Evolutionary conservation across 2,888 invertebrate genomes (phyloP).

Genomic region (Eupithecia subfuscata): DNA sequence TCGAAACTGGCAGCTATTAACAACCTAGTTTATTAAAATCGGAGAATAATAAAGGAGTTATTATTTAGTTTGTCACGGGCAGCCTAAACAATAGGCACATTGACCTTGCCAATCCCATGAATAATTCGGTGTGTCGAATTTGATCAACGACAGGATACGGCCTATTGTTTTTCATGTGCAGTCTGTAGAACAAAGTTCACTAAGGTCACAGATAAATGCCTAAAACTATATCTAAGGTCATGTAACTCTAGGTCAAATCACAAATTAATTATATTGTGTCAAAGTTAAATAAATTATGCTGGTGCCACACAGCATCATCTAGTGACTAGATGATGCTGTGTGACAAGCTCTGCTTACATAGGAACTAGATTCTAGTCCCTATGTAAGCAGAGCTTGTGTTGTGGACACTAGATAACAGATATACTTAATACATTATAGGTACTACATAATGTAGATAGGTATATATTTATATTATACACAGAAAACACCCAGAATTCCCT

Average conservation of each 20-base stretch:
- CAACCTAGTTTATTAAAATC: constrained; percentile 1
- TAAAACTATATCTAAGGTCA: background rate
- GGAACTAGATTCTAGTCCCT: too few species aligned
- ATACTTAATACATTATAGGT: too few species aligned
- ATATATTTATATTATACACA: too few species aligned
- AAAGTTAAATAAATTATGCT: background rate
- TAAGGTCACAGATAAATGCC: constrained; percentile 31
- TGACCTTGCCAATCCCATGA: constrained; percentile 48
- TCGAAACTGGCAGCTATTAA: background rate
- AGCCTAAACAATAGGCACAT: constrained; percentile 36
- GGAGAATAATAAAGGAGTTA: background rate
- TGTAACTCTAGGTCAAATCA: constrained; percentile 9
- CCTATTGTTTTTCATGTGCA: constrained; percentile 44
- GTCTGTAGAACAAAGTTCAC: constrained; percentile 41
- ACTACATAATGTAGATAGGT: background rate
- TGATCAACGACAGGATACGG: constrained; percentile 46
- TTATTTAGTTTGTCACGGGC: constrained; percentile 12
- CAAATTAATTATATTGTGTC: background rate
- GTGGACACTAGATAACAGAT: too few species aligned
- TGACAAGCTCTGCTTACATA: too few species aligned
- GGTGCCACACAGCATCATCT: background rate
- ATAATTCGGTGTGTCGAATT: constrained; percentile 40
- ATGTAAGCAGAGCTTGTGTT: background rate
- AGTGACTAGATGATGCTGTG: too few species aligned
- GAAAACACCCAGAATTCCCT: too few species aligned